Conservation (phyloP, 2,797 vertebrate genomes). For the Pitangus sulphuratus region DNA sequence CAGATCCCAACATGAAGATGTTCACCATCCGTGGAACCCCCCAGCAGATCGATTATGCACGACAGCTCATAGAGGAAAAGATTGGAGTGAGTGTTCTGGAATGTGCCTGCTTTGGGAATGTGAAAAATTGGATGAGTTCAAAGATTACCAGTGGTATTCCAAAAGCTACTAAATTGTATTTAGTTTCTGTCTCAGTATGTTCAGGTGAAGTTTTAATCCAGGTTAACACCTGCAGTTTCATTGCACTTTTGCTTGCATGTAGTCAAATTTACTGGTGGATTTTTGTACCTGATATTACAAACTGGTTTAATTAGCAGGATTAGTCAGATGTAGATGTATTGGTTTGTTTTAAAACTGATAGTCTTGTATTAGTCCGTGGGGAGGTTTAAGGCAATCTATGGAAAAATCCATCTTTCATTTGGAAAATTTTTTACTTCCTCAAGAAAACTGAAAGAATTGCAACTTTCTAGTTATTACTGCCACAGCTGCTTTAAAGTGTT, state of each 20-base stretch:
- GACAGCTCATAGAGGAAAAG: constrained; percentile 98
- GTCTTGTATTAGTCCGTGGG: not conserved
- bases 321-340: not conserved
- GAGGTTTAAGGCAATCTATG: rapidly evolving
- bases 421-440: not conserved
- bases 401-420: rapidly evolving
- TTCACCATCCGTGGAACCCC: constrained; percentile 96
- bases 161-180: not conserved
- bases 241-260: not conserved
- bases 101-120: rapidly evolving
- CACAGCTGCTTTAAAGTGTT: not conserved
- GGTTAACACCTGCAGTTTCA: not conserved
- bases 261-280: not conserved
- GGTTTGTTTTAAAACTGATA: not conserved
- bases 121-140: not conserved
- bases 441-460: not conserved
- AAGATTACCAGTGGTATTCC: not conserved
- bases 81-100: constrained; percentile 87
- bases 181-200: not conserved
- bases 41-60: constrained; percentile 97
- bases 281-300: not conserved
- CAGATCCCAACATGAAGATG: constrained; percentile 97
- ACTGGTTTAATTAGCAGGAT: not conserved
- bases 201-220: not conserved
- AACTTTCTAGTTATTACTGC: not conserved